These are phyloP conservation scores for Hypocryptadius cinnamomeus DNA, from an alignment of 2,113 vertebrate genomes.

Conservation along the genomic window DNA sequence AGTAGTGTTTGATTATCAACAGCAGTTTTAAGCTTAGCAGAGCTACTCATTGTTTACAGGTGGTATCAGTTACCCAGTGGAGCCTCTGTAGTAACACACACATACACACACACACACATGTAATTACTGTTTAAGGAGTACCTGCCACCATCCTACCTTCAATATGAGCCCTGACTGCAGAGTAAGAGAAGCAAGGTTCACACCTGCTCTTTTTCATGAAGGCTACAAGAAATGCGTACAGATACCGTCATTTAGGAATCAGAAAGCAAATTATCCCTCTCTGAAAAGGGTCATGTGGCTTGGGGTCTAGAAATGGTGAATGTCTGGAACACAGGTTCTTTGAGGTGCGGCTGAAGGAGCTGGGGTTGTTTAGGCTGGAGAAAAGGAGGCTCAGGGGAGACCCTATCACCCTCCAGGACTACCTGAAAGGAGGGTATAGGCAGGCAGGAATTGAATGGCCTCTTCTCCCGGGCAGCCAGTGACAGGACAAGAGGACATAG, in stretches of 20 bases:
- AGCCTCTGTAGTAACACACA: neutral
- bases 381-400: neutral
- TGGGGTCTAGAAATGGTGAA: neutral
- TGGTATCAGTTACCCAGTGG: neutral
- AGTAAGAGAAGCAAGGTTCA: neutral
- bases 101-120: too few species aligned
- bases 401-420: too few species aligned
- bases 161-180: neutral
- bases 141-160: neutral
- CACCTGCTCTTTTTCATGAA: neutral
- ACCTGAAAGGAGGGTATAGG: neutral
- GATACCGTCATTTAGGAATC: accelerated
- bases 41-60: neutral
- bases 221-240: neutral
- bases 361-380: neutral
- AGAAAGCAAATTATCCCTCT: too few species aligned
- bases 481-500: neutral
- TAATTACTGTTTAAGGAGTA: neutral
- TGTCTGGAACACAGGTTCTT: neutral
- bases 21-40: neutral
- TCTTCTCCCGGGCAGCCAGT: neutral
- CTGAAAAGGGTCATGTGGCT: accelerated
- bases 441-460: neutral
- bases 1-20: neutral
- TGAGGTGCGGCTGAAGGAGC: neutral